A percentile compares a stretch with the other conserved stretches of the same genome.
Evolutionary conservation across 2,888 invertebrate species (phyloP).

Genomic region (Nymphalis urticae): DNA sequence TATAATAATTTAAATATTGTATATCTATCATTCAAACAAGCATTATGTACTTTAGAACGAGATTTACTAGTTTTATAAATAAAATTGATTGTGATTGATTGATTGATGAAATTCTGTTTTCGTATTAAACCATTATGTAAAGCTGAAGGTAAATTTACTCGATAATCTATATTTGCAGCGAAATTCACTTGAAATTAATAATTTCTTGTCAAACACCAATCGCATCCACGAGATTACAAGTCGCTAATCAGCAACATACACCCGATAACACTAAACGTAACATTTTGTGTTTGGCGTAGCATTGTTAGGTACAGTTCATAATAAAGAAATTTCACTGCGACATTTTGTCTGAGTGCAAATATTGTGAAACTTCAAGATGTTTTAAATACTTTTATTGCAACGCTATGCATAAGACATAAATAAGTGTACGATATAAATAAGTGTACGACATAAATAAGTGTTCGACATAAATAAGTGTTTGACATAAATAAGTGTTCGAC

Average conservation of each 20-base stretch:
- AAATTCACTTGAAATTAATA: constrained; percentile 8
- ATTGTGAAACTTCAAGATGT: background rate
- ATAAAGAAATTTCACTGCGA: background rate
- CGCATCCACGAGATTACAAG: constrained; percentile 17
- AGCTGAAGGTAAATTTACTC: background rate
- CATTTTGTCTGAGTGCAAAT: background rate
- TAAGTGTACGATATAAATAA: too few species aligned
- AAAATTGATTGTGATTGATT: too few species aligned
- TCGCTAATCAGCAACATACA: constrained; percentile 23
- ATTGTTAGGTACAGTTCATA: constrained; percentile 15
- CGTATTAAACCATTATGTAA: background rate
- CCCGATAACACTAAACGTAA: constrained; percentile 24
- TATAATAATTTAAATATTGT: too few species aligned
- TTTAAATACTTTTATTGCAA: background rate
- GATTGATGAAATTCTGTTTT: too few species aligned
- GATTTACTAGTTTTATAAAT: too few species aligned
- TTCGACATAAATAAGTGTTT: too few species aligned
- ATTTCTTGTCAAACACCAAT: constrained; percentile 11
- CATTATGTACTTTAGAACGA: too few species aligned
- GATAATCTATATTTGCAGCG: background rate
- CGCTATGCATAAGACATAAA: background rate
- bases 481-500: too few species aligned
- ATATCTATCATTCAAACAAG: too few species aligned
- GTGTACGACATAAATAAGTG: too few species aligned
- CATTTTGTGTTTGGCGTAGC: constrained; percentile 14